These are phyloP conservation scores for Anastrepha ludens DNA, from an alignment of 1,140 invertebrate species.

Conservation along the genomic window DNA sequence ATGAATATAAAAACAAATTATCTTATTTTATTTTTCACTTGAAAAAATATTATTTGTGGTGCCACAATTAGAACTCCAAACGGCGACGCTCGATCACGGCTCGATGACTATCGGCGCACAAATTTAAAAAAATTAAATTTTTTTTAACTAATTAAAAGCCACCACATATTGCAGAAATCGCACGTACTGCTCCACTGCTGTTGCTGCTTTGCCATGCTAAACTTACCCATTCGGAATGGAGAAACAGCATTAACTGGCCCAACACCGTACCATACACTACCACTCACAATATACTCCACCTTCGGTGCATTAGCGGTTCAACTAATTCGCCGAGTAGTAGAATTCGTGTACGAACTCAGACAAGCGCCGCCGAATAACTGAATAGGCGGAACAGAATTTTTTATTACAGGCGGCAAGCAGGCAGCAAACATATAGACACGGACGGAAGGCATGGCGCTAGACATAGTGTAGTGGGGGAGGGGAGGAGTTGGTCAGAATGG, in stretches of 20 bases:
- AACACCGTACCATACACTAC: neutral
- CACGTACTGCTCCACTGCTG: neutral
- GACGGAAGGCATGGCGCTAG: neutral
- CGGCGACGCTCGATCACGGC: neutral
- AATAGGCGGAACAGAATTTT: conserved; percentile 46
- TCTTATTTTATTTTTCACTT: neutral
- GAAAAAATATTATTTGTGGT: neutral
- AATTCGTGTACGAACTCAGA: conserved; percentile 25
- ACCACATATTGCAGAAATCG: neutral
- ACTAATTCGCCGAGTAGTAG: neutral
- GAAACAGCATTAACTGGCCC: neutral
- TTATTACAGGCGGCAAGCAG: conserved; percentile 13
- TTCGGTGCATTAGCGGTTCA: neutral
- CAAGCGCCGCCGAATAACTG: conserved; percentile 48
- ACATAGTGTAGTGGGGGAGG: neutral
- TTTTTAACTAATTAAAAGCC: neutral
- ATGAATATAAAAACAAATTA: neutral
- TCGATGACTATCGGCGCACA: neutral
- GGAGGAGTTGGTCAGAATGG: neutral
- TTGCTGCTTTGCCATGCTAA: neutral
- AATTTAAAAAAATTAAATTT: neutral
- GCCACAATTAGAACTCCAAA: conserved; percentile 9
- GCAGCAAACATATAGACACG: neutral
- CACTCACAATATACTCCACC: neutral
- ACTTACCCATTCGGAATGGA: conserved; percentile 16